Evolutionary conservation across 2,888 invertebrate genomes (phyloP).

Genomic region (Tipula vernalis): DNA sequence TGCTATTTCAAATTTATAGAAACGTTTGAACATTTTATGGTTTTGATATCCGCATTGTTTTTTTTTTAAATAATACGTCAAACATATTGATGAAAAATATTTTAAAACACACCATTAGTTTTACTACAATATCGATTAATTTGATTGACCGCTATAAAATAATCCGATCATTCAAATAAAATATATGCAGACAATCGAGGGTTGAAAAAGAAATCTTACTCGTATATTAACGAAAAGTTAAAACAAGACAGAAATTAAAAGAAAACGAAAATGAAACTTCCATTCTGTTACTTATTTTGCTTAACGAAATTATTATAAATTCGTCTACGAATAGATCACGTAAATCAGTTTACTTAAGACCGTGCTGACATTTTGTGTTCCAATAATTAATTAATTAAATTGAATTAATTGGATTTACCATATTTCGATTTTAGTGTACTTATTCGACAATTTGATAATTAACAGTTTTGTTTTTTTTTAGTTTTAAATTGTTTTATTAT

Average conservation of each 20-base stretch:
- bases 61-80: too few species aligned
- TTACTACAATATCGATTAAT: too few species aligned
- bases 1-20: too few species aligned
- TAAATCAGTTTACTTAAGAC: neutral
- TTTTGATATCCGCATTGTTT: too few species aligned
- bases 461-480: neutral
- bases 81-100: too few species aligned
- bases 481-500: conserved; percentile 1
- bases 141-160: too few species aligned
- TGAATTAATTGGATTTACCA: neutral
- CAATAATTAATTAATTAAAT: neutral
- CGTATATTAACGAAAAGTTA: neutral
- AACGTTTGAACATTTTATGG: too few species aligned
- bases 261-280: neutral
- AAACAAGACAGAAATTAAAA: neutral
- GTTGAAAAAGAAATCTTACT: neutral
- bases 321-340: neutral
- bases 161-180: neutral
- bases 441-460: neutral
- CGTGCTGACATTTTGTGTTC: neutral
- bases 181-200: neutral
- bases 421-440: neutral
- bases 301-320: neutral
- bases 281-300: neutral
- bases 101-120: too few species aligned